A percentile compares a stretch with the other conserved stretches of the same genome.
phyloP scores from a whole-genome alignment of 2,113 vertebrate genomes.

The Balaeniceps rex region DNA sequence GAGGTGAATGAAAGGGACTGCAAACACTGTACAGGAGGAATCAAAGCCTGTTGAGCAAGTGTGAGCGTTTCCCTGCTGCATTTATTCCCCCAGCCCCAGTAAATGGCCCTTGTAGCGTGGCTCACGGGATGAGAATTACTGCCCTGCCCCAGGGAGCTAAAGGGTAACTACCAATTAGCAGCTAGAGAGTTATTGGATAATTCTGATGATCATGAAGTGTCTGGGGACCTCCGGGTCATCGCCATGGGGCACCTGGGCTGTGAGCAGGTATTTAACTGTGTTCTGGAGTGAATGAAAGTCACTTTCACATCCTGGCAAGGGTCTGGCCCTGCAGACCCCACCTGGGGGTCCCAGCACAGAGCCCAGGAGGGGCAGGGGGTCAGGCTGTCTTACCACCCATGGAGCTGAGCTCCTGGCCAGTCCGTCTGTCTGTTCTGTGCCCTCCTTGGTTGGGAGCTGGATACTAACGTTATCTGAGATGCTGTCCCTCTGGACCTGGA shows the following conservation, averaged over 20 bases:
- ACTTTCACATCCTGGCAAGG: not conserved
- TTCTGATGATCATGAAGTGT: not conserved
- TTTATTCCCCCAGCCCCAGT: not conserved
- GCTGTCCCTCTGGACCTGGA: not conserved
- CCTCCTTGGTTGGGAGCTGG: not conserved
- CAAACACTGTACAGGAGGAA: not conserved
- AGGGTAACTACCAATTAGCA: not conserved
- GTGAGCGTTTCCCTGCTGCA: not conserved
- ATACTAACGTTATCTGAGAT: not conserved
- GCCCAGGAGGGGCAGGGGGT: not conserved
- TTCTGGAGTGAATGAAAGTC: not conserved
- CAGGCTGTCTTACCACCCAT: not conserved
- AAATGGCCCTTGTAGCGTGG: not conserved
- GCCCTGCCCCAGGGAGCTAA: not conserved
- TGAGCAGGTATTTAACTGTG: not conserved
- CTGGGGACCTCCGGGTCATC: not conserved
- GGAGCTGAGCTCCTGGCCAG: not conserved
- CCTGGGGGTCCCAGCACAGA: fast-evolving
- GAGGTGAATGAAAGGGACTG: not conserved
- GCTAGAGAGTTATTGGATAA: not conserved
- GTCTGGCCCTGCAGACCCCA: not conserved
- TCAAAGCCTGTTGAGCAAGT: not conserved
- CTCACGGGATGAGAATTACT: not conserved
- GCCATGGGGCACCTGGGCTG: not conserved
- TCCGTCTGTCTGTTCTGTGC: not conserved